These are phyloP conservation scores for Merluccius polli DNA, from an alignment of 2,797 vertebrate genomes.

Conservation along the genomic window DNA sequence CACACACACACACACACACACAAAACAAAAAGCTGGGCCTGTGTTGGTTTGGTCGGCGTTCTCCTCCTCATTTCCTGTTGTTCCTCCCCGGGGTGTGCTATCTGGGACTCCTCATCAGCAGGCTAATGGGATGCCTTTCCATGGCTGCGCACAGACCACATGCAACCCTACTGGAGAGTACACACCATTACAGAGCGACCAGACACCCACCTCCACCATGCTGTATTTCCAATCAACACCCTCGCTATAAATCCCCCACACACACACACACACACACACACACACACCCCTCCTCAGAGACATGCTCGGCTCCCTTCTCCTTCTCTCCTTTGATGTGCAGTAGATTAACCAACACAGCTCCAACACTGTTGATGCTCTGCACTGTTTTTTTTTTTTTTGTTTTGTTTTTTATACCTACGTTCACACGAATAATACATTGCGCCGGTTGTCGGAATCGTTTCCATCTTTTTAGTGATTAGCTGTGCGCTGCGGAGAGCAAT, in stretches of 20 bases:
- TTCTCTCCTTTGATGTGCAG: constrained; percentile 36
- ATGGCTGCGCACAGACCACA: not conserved
- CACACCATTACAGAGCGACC: not conserved
- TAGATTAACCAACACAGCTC: constrained; percentile 59
- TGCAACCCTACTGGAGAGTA: not conserved
- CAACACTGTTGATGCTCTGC: constrained; percentile 50
- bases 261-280: too few species aligned
- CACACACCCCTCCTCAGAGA: too few species aligned
- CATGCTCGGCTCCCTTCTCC: not conserved
- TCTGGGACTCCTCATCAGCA: not conserved
- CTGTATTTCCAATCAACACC: not conserved
- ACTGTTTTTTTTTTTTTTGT: not conserved
- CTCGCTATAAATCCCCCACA: not conserved
- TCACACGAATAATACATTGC: constrained; percentile 48
- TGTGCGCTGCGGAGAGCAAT: constrained; percentile 56
- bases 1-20: too few species aligned
- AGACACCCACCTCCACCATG: not conserved
- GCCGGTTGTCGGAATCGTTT: constrained; percentile 54
- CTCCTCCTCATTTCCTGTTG: constrained; percentile 5
- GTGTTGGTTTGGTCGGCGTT: not conserved
- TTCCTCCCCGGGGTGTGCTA: not conserved
- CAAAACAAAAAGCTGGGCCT: not conserved
- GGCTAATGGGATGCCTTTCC: not conserved
- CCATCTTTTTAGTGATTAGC: constrained; percentile 56
- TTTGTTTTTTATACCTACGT: constrained; percentile 16